Evolutionary conservation across 2,888 invertebrate genomes (phyloP).

Genomic region (Chloromyia formosa): DNA sequence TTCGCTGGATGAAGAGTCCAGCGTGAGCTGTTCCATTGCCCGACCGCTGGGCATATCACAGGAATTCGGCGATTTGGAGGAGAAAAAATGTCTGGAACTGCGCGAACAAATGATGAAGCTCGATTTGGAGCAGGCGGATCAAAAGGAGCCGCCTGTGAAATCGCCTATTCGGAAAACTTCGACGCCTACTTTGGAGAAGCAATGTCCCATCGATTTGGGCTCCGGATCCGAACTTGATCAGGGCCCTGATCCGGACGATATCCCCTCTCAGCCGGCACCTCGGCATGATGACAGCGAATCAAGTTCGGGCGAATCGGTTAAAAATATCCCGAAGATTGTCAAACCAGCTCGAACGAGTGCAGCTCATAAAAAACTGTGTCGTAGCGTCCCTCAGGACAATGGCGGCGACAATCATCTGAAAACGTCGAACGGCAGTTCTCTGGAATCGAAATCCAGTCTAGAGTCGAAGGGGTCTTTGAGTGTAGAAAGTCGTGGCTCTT

Average conservation of each 20-base stretch:
- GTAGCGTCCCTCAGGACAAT: conserved; percentile 67
- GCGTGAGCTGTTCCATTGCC: conserved; percentile 81
- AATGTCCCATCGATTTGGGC: conserved; percentile 71
- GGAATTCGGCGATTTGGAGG: conserved; percentile 73
- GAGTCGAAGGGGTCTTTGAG: conserved; percentile 70
- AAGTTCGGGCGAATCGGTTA: conserved; percentile 68
- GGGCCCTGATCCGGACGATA: conserved; percentile 62
- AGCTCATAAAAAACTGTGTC: conserved; percentile 64
- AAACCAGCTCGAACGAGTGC: conserved; percentile 57
- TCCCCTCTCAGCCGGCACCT: conserved; percentile 60
- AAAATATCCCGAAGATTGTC: conserved; percentile 66
- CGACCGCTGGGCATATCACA: conserved; percentile 81
- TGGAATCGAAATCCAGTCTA: conserved; percentile 70
- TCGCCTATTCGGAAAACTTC: conserved; percentile 67
- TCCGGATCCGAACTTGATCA: conserved; percentile 68
- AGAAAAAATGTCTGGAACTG: conserved; percentile 66
- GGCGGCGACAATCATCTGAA: conserved; percentile 54
- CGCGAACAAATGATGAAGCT: conserved; percentile 71
- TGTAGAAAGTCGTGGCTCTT: conserved; percentile 76
- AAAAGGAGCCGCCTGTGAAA: conserved; percentile 64
- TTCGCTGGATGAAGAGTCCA: conserved; percentile 76
- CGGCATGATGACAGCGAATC: conserved; percentile 69
- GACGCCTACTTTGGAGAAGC: conserved; percentile 72
- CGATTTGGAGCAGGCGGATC: conserved; percentile 67
- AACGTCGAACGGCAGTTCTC: conserved; percentile 61